Conservation (phyloP, 2,113 vertebrate genomes). For the Athene cunicularia region DNA sequence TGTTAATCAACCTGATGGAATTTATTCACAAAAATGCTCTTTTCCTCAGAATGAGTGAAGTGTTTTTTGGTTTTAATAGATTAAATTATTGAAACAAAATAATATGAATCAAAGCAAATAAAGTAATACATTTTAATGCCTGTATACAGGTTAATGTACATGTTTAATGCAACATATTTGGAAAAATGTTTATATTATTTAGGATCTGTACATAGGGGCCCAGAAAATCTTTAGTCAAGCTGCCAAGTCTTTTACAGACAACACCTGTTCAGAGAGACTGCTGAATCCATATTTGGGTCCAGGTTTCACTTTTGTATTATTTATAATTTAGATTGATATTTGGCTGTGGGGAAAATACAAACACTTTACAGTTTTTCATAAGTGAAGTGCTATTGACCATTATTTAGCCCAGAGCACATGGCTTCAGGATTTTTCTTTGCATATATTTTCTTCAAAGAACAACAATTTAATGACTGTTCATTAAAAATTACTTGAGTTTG, state of each 20-base stretch:
- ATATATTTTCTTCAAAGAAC: not conserved
- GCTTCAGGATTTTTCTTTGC: not conserved
- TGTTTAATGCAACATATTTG: not conserved
- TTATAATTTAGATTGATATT: not conserved
- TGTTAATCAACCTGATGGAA: not conserved
- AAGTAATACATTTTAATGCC: not conserved
- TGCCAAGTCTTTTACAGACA: not conserved
- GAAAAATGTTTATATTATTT: not conserved
- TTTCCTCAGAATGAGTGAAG: not conserved
- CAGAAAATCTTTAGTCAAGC: not conserved
- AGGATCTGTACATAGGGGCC: fast-evolving
- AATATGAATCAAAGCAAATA: not conserved
- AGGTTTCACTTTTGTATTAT: not conserved
- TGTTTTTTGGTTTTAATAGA: not conserved
- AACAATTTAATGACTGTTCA: not conserved
- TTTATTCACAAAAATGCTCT: not conserved
- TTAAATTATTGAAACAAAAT: not conserved
- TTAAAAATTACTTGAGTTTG: not conserved
- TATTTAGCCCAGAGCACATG: not conserved
- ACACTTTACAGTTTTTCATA: not conserved
- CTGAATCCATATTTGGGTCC: not conserved
- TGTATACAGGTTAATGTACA: not conserved
- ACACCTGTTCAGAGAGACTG: not conserved
- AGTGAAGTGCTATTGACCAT: not conserved
- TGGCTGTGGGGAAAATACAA: not conserved